These are phyloP conservation scores for Setipinna tenuifilis DNA, from an alignment of 2,797 vertebrate species.

Conservation along the genomic window DNA sequence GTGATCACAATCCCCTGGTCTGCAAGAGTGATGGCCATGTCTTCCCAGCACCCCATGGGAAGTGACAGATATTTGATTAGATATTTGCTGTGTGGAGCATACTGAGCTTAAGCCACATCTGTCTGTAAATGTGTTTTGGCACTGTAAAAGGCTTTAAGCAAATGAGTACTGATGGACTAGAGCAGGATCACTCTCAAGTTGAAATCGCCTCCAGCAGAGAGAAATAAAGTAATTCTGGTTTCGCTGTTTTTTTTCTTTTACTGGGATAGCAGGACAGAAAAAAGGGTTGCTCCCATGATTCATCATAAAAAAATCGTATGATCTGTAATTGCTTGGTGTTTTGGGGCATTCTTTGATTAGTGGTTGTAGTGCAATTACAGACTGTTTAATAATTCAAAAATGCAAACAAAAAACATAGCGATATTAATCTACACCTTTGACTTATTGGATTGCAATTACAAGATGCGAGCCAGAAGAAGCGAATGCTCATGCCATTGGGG, in stretches of 20 bases:
- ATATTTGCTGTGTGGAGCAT: not conserved
- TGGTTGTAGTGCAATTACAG: not conserved
- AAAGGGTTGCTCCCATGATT: not conserved
- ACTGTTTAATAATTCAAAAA: not conserved
- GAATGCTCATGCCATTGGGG: not conserved
- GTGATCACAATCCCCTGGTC: not conserved
- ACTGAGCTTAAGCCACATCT: not conserved
- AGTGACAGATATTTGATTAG: slow-evolving; percentile 12
- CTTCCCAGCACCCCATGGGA: not conserved
- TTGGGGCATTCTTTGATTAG: not conserved
- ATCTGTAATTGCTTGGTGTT: not conserved
- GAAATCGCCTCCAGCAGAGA: slow-evolving; percentile 10
- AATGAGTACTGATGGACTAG: not conserved
- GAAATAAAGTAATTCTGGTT: not conserved
- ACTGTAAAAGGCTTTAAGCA: not conserved
- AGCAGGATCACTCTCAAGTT: slow-evolving; percentile 13
- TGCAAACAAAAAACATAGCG: not conserved
- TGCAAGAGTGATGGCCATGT: not conserved
- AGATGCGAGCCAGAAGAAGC: not conserved
- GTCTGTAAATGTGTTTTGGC: not conserved
- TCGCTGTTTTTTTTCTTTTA: not conserved
- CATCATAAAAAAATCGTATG: not conserved
- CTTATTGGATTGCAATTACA: not conserved
- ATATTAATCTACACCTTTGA: slow-evolving; percentile 10
- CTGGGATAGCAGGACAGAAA: not conserved